Evolutionary conservation across 1,140 invertebrate species (phyloP).

Genomic region (Stenopsyche tienmushanensis): DNA sequence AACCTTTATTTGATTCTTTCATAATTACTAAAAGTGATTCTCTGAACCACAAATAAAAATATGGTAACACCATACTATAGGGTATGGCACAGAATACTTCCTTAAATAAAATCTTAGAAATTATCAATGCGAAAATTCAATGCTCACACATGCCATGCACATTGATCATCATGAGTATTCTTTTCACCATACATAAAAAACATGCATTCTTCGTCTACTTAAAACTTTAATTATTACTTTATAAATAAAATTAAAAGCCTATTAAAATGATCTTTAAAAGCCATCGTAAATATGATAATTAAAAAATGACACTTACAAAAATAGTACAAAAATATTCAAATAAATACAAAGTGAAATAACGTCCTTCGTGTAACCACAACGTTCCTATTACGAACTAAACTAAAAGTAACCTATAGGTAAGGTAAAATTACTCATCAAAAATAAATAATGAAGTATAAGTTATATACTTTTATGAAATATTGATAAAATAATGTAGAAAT

Average conservation of each 20-base stretch:
- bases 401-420: not conserved
- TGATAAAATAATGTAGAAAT: conserved; percentile 29
- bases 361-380: not conserved
- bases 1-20: too few relatives aligned
- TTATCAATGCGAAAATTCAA: conserved; percentile 11
- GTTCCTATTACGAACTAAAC: not conserved
- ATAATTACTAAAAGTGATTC: conserved; percentile 6
- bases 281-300: conserved; percentile 15
- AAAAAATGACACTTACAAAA: conserved; percentile 25
- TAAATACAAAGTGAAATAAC: conserved; percentile 16
- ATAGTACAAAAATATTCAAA: conserved; percentile 25
- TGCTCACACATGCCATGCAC: not conserved
- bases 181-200: too few relatives aligned
- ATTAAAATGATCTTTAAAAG: conserved; percentile 22
- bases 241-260: conserved; percentile 24
- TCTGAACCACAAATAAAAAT: conserved; percentile 21
- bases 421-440: not conserved
- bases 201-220: not conserved
- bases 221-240: conserved; percentile 19
- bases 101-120: conserved; percentile 9
- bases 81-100: conserved; percentile 28
- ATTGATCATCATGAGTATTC: conserved; percentile 31
- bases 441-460: conserved; percentile 32
- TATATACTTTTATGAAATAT: conserved; percentile 22
- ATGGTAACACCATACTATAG: conserved; percentile 33